phyloP scores from a whole-genome alignment of 2,113 vertebrate species.

The Nothoprocta pentlandii region DNA sequence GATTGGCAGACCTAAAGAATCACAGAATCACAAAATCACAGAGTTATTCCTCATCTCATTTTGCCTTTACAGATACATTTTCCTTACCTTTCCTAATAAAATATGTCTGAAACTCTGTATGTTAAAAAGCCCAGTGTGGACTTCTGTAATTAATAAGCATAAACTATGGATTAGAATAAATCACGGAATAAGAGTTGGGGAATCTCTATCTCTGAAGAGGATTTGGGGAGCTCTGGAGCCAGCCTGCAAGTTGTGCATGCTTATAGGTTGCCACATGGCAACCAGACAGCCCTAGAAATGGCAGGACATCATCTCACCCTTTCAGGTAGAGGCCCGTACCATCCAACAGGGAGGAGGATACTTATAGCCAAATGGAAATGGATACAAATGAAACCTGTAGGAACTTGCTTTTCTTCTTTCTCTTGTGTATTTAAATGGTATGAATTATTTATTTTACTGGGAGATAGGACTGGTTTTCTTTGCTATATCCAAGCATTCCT shows the following conservation, averaged over 20 bases:
- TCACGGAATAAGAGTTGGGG: neutral
- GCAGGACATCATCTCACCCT: neutral
- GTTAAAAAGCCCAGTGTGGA: neutral
- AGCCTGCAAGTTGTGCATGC: neutral
- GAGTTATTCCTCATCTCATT: neutral
- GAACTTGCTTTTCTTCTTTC: neutral
- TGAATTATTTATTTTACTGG: neutral
- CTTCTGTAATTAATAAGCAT: neutral
- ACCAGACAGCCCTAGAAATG: neutral
- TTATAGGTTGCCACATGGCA: neutral
- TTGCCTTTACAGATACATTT: neutral
- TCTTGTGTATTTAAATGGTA: neutral
- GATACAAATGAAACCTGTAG: neutral
- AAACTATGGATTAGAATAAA: neutral
- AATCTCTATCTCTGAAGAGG: neutral
- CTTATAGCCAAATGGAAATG: neutral
- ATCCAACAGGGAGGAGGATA: neutral
- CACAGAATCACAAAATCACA: neutral
- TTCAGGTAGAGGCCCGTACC: neutral
- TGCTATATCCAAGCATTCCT: neutral
- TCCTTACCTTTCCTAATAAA: neutral
- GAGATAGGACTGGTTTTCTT: neutral
- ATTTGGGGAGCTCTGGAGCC: neutral
- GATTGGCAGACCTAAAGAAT: neutral
- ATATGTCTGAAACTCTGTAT: neutral